phyloP scores from a whole-genome alignment of 2,888 invertebrate species.

The Odontocolon sp. region DNA sequence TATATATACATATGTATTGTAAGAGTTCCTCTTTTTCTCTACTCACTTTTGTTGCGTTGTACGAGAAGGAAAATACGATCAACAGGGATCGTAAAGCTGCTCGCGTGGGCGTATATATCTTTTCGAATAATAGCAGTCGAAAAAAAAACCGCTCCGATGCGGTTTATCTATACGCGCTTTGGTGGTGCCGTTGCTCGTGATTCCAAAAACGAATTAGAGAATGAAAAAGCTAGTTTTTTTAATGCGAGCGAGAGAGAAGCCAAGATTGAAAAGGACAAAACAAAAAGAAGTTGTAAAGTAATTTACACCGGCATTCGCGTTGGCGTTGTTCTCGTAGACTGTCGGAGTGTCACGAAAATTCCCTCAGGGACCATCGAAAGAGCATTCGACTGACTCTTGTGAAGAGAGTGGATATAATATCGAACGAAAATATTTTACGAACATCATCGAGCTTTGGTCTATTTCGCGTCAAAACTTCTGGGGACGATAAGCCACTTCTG shows the following conservation, averaged over 20 bases:
- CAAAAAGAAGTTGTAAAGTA: not conserved
- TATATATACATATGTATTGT: too few relatives aligned
- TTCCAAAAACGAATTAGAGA: constrained; percentile 33
- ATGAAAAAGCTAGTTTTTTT: not conserved
- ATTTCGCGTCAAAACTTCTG: constrained; percentile 23
- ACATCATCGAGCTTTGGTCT: not conserved
- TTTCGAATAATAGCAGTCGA: constrained; percentile 60
- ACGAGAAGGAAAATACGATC: constrained; percentile 53
- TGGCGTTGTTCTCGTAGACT: constrained; percentile 8
- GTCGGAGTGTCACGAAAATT: constrained; percentile 22
- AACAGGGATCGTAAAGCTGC: constrained; percentile 63
- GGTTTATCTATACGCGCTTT: constrained; percentile 46
- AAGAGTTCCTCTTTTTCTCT: constrained; percentile 36
- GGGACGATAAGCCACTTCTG: constrained; percentile 6
- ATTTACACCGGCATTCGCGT: constrained; percentile 28
- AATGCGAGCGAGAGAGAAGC: not conserved
- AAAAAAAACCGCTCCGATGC: constrained; percentile 22
- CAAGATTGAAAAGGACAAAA: constrained; percentile 1
- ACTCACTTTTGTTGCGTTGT: constrained; percentile 36
- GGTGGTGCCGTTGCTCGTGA: constrained; percentile 3
- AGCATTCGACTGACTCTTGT: constrained; percentile 8
- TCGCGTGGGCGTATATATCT: constrained; percentile 56
- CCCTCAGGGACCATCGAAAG: constrained; percentile 27
- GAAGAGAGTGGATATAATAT: constrained; percentile 24
- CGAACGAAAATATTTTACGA: constrained; percentile 47